These are phyloP conservation scores for Lepidurus couesii DNA, from an alignment of 1,140 invertebrate species.

Conservation along the genomic window DNA sequence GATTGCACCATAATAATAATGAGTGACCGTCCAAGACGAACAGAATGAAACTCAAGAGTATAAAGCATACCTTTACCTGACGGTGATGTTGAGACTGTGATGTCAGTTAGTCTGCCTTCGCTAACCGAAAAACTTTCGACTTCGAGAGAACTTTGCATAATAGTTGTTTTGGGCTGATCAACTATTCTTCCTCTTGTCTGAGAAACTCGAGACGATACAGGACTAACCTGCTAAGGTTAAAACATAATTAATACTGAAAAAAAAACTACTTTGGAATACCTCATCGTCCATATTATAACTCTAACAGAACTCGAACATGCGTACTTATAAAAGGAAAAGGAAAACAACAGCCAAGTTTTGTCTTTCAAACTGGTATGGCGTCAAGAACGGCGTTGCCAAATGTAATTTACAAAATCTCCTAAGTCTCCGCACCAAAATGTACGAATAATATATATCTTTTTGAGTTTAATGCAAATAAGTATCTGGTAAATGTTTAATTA, in stretches of 20 bases:
- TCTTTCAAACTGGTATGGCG: conserved; percentile 4
- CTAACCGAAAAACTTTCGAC: not conserved
- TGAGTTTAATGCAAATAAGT: too few relatives aligned
- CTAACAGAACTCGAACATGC: not conserved
- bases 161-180: not conserved
- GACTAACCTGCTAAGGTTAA: not conserved
- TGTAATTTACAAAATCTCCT: not conserved
- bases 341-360: not conserved
- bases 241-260: not conserved
- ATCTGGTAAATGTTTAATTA: too few relatives aligned
- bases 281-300: not conserved
- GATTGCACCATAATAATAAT: too few relatives aligned
- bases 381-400: not conserved
- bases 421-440: too few relatives aligned
- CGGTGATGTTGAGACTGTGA: not conserved
- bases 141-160: not conserved
- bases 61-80: not conserved
- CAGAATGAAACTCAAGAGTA: too few relatives aligned
- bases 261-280: not conserved
- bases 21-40: too few relatives aligned
- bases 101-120: not conserved
- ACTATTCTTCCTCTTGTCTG: not conserved
- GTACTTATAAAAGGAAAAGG: not conserved
- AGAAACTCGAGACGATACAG: not conserved
- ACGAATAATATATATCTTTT: too few relatives aligned